Conservation (phyloP, 1,140 invertebrate genomes). For the Sycophaga agraensis region DNA sequence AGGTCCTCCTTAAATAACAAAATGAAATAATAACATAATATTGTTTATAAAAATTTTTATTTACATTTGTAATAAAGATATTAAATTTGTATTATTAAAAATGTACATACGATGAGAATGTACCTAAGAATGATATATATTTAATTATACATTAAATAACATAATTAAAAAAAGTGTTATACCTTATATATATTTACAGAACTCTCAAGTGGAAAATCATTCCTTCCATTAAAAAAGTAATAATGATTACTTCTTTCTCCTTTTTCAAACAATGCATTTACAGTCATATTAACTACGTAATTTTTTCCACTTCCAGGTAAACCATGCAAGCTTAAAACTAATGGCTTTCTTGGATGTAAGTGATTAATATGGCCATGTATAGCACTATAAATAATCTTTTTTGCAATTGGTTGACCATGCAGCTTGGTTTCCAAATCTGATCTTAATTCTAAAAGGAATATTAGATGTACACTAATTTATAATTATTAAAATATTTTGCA, state of each 20-base stretch:
- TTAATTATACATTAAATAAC: background rate
- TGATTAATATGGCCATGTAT: constrained; percentile 58
- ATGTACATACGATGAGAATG: background rate
- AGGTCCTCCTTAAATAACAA: constrained; percentile 59
- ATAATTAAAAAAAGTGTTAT: constrained; percentile 29
- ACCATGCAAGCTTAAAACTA: constrained; percentile 78
- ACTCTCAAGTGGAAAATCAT: constrained; percentile 70
- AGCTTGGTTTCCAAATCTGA: constrained; percentile 45
- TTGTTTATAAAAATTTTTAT: too few relatives aligned
- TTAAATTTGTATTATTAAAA: constrained; percentile 15
- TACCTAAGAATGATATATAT: constrained; percentile 32
- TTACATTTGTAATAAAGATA: constrained; percentile 37
- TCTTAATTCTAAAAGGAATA: constrained; percentile 49
- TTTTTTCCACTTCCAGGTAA: constrained; percentile 85
- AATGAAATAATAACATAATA: too few relatives aligned
- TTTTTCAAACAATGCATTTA: constrained; percentile 70
- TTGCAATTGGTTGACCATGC: constrained; percentile 71
- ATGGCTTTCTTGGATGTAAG: constrained; percentile 63
- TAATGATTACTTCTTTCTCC: constrained; percentile 79
- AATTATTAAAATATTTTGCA: background rate
- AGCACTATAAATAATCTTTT: constrained; percentile 59
- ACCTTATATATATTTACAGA: constrained; percentile 59
- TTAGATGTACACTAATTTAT: background rate
- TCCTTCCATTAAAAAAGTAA: constrained; percentile 77
- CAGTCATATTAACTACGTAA: constrained; percentile 81